Percentiles rank a stretch among this genome's conserved stretches.
These are phyloP conservation scores for Notospermus geniculatus DNA, from an alignment of 1,140 invertebrate genomes.

Conservation along the genomic window DNA sequence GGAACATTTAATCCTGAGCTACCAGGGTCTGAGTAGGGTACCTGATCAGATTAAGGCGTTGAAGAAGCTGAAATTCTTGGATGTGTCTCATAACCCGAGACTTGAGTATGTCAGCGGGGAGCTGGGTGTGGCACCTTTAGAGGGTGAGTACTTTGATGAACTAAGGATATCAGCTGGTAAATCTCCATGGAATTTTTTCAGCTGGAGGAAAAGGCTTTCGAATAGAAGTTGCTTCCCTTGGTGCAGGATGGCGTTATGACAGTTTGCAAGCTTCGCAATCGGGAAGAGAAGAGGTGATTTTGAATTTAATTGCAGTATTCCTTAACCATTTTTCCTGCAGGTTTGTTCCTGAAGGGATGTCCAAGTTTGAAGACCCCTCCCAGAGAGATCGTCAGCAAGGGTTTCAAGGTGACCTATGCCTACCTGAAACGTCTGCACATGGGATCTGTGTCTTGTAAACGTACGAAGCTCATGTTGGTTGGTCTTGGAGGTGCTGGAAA, in stretches of 20 bases:
- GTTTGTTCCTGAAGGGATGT: conserved; percentile 39
- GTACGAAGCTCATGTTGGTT: conserved; percentile 55
- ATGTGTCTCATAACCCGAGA: conserved; percentile 34
- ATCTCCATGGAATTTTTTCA: no score
- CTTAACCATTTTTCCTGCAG: conserved; percentile 30
- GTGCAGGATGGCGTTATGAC: no score
- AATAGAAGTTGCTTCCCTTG: no score
- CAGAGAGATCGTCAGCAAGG: conserved; percentile 44
- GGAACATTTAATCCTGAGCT: conserved; percentile 28
- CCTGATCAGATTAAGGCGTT: conserved; percentile 34
- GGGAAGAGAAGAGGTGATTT: no score
- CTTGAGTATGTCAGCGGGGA: conserved; percentile 32
- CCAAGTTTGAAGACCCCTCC: conserved; percentile 48
- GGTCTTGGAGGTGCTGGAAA: conserved; percentile 55
- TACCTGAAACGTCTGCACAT: conserved; percentile 45
- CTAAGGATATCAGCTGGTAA: no score
- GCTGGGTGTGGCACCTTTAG: conserved; percentile 30
- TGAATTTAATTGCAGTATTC: no score
- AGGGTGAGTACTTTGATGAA: no score
- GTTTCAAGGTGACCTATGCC: conserved; percentile 39
- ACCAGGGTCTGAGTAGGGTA: conserved; percentile 35
- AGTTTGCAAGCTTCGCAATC: not conserved
- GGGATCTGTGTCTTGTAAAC: conserved; percentile 44
- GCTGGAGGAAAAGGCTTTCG: no score
- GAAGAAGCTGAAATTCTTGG: conserved; percentile 24